Evolutionary conservation across 1,140 invertebrate genomes (phyloP).

Genomic region (Scaptomyza pallida): DNA sequence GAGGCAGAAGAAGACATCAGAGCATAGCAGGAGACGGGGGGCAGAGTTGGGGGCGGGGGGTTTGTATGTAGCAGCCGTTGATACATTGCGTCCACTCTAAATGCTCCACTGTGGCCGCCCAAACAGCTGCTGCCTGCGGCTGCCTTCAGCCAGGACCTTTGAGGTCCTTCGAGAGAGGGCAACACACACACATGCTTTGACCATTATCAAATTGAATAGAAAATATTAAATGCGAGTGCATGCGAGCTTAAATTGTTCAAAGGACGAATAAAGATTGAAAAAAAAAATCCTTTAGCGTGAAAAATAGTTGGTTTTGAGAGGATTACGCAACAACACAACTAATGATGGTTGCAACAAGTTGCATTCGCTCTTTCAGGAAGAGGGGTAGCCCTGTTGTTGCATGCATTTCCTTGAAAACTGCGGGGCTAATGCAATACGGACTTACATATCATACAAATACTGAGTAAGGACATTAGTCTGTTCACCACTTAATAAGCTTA

Average conservation of each 20-base stretch:
- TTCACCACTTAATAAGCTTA: no score
- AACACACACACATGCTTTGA: slow-evolving; percentile 48
- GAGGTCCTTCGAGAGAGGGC: slow-evolving; percentile 31
- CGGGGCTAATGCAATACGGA: no score
- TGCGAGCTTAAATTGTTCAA: slow-evolving; percentile 69
- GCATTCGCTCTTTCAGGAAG: no score
- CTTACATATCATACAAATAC: no score
- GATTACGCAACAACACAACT: neutral
- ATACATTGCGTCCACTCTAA: slow-evolving; percentile 78
- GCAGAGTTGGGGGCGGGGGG: neutral
- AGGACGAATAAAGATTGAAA: neutral
- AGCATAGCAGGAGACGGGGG: neutral
- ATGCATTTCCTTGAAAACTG: no score
- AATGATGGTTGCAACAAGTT: no score
- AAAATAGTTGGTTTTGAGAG: no score
- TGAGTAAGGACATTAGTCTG: no score
- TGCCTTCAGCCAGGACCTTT: slow-evolving; percentile 6
- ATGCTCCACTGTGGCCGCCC: slow-evolving; percentile 68
- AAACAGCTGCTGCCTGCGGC: slow-evolving; percentile 56
- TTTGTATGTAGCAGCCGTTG: slow-evolving; percentile 57
- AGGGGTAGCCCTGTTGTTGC: no score
- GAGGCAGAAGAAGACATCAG: slow-evolving; percentile 7
- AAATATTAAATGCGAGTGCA: slow-evolving; percentile 73
- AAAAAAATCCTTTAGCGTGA: no score
- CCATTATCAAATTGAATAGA: slow-evolving; percentile 81